Evolutionary conservation across 1,140 invertebrate species (phyloP).

Genomic region (Adoxophyes honmai): DNA sequence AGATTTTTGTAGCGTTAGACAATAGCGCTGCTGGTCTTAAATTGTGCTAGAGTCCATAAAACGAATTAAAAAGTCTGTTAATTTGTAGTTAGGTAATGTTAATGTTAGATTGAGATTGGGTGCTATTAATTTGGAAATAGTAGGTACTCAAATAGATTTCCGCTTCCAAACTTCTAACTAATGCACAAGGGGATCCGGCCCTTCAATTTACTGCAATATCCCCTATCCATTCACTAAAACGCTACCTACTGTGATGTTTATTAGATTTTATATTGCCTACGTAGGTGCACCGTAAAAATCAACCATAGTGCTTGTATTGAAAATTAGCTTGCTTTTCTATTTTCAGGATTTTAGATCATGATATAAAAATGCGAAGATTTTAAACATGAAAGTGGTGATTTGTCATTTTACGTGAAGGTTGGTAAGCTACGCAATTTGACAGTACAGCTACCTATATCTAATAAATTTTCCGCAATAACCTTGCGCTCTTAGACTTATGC

Average conservation of each 20-base stretch:
- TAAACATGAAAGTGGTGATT: too few species aligned
- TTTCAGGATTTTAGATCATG: too few species aligned
- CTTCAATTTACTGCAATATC: conserved; percentile 2
- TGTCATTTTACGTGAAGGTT: background rate
- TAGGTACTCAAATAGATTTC: background rate
- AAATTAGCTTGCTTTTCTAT: too few species aligned
- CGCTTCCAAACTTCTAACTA: background rate
- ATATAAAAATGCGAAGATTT: too few species aligned
- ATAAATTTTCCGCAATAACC: conserved; percentile 42
- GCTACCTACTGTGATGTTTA: background rate
- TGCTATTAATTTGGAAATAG: background rate
- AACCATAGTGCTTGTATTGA: too few species aligned
- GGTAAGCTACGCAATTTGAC: background rate
- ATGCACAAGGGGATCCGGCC: background rate
- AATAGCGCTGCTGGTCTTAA: too few species aligned
- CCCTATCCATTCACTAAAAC: conserved; percentile 4
- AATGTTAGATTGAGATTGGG: background rate
- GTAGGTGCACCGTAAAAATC: background rate
- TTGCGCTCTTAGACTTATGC: conserved; percentile 31
- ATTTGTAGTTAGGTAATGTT: too few species aligned
- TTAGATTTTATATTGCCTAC: background rate
- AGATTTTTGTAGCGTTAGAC: too few species aligned
- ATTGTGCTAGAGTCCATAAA: too few species aligned
- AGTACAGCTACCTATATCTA: conserved; percentile 18
- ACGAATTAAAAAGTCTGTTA: too few species aligned